phyloP scores from a whole-genome alignment of 1,140 invertebrate genomes.

The Lithobius niger region DNA sequence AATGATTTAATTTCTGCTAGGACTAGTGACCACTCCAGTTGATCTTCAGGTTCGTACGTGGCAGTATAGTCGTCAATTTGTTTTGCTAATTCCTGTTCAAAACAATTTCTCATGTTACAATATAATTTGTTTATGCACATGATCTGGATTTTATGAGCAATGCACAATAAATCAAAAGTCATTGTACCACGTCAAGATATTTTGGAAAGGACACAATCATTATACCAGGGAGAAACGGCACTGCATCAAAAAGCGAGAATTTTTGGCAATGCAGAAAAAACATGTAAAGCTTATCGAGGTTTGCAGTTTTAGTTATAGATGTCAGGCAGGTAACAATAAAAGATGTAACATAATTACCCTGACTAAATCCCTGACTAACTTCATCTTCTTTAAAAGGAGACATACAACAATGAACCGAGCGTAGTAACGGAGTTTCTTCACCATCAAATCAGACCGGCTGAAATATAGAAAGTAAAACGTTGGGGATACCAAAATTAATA shows the following conservation, averaged over 20 bases:
- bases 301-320: too few relatives aligned
- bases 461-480: constrained; percentile 1
- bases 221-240: too few relatives aligned
- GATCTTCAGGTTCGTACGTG: constrained; percentile 91
- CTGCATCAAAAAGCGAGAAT: too few relatives aligned
- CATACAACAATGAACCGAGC: constrained; percentile 94
- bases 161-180: too few relatives aligned
- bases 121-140: too few relatives aligned
- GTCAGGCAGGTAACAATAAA: too few relatives aligned
- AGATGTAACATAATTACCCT: constrained; percentile 39
- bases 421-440: constrained; percentile 93
- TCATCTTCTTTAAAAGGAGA: constrained; percentile 85
- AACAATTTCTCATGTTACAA: too few relatives aligned
- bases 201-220: too few relatives aligned
- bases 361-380: constrained; percentile 80
- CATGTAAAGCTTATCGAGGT: too few relatives aligned
- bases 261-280: too few relatives aligned
- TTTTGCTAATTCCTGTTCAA: constrained; percentile 59
- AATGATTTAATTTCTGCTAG: constrained; percentile 90
- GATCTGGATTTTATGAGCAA: too few relatives aligned
- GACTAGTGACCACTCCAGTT: constrained; percentile 89
- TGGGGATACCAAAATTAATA: not conserved
- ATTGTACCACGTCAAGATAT: too few relatives aligned
- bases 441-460: constrained; percentile 77
- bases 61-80: constrained; percentile 74